Evolutionary conservation across 2,797 vertebrate species (phyloP).

Genomic region (Sebastes taczanowskii): DNA sequence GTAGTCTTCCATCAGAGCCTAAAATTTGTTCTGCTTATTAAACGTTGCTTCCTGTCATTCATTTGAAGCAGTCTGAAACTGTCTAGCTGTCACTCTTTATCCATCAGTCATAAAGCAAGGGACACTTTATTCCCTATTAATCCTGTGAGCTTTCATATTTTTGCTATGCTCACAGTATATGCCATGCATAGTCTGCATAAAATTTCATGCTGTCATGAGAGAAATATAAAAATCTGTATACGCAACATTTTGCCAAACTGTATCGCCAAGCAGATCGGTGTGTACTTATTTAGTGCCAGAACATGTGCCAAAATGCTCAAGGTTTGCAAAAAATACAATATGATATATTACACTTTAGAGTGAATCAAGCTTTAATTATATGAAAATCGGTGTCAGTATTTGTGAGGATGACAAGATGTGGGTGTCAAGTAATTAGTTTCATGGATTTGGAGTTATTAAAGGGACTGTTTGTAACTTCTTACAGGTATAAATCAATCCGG

Average conservation of each 20-base stretch:
- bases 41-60: slow-evolving; percentile 32
- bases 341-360: neutral
- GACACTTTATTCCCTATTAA: neutral
- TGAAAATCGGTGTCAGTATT: neutral
- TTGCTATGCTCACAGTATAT: neutral
- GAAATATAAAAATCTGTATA: neutral
- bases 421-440: neutral
- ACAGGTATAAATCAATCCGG: too few species aligned
- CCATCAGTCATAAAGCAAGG: neutral
- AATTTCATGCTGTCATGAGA: neutral
- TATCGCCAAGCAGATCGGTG: neutral
- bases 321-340: neutral
- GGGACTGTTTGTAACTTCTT: too few species aligned
- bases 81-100: slow-evolving; percentile 4
- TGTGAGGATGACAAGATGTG: neutral
- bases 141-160: neutral
- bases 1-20: slow-evolving; percentile 33
- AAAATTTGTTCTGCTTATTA: slow-evolving; percentile 46
- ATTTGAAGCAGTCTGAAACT: slow-evolving; percentile 7
- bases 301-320: neutral
- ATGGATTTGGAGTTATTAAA: neutral
- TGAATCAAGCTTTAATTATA: neutral
- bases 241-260: neutral
- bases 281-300: neutral
- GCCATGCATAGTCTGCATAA: neutral